Base-by-base conservation (phyloP, 2,888 invertebrate genomes). In the Physocephala rufipes region DNA sequence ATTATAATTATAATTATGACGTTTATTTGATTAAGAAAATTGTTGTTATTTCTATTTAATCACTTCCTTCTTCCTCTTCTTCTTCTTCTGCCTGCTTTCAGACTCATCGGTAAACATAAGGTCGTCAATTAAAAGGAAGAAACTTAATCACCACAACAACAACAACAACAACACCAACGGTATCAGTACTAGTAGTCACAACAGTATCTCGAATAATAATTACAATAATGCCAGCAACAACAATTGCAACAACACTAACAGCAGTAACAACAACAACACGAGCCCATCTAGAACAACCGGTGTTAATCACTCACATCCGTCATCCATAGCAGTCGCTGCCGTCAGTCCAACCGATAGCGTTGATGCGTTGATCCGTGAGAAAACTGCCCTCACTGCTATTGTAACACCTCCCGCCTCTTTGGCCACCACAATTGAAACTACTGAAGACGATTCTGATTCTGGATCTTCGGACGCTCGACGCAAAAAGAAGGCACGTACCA, bases 401-500 rank as follows among this genome's bases (percentile, higher is more conserved):
- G 73, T 71, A 61, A 72, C 76, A 65, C 67, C 77, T 58, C 76
- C 76, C 2, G 64, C 73, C 2, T 49, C 72, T 55, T 65, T 75
- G 75, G 72, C 71, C 15, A 67, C 67, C 7, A 74, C 72, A 51
- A 71, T 83, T 74, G 85, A 85, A 76, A 84, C 83, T 5, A 85
- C 84, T 47, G 90, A 90, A 76, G 90, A 90, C 72, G 83, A 86
- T 71, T 87, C 84, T 21, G 86, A 86, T 76, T 84, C 88, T n/a
- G 84, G 88, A 16, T 89, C 89, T 74, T 87, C 87, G 9, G 90
- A 90, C 76, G 82, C 84, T 2, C 75, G 84, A 0, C 91, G 91
- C 81, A 90, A 91, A 84, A 94, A 94, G 87, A 97, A 97, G 84
- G 96, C 97, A 0, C 87, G 97, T 74, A 96, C 97, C 28, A 97